These are phyloP conservation scores for Plecotus auritus DNA, from an alignment of 2,113 vertebrate genomes.

Conservation along the genomic window DNA sequence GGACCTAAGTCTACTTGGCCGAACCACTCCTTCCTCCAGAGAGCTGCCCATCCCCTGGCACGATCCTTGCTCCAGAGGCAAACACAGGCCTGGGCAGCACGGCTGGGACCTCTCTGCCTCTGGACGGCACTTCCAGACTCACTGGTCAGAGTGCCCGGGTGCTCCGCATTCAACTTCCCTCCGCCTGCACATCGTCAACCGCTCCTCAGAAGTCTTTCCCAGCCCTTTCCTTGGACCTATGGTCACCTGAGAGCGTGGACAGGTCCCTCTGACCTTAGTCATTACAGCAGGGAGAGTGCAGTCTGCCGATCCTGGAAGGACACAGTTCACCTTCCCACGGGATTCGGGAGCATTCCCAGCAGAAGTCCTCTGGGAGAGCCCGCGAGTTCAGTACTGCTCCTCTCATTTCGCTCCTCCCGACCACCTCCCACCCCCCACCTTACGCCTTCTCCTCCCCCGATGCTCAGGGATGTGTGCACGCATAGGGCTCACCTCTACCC, in stretches of 20 bases:
- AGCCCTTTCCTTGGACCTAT: neutral
- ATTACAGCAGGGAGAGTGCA: neutral
- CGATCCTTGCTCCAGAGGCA: neutral
- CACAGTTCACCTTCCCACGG: neutral
- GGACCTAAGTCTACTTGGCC: neutral
- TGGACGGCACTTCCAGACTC: neutral
- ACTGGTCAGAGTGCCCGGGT: neutral
- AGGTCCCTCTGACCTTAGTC: neutral
- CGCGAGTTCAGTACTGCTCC: neutral
- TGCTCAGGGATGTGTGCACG: neutral
- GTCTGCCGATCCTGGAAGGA: neutral
- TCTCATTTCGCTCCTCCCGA: neutral
- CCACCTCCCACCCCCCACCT: neutral
- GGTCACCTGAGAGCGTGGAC: neutral
- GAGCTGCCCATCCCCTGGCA: neutral
- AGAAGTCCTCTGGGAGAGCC: neutral
- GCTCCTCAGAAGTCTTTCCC: neutral
- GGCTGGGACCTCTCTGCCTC: neutral
- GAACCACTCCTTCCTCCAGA: neutral
- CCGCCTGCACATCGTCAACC: neutral
- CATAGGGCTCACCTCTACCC: neutral
- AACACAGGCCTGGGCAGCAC: accelerated
- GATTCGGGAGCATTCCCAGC: neutral
- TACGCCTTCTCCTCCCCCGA: neutral
- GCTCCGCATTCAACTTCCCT: neutral